Base-by-base conservation (phyloP, 2,797 vertebrate genomes). In the Danio albolineatus region DNA sequence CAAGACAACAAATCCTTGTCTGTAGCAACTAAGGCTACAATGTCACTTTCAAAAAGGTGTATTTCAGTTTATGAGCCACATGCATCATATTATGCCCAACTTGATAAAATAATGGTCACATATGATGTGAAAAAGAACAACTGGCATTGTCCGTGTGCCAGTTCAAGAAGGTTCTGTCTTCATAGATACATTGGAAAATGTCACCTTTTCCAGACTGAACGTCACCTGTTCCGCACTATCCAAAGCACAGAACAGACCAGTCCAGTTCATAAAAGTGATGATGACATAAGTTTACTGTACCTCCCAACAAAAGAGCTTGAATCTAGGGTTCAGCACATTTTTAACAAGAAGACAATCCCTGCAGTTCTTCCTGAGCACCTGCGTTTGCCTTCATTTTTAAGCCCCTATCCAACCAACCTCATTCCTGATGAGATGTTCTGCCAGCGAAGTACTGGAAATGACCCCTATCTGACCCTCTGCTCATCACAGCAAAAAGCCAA, bases 141-240 rank as follows among this genome's bases (percentile, higher is more conserved):
- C n/a, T n/a, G n/a, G n/a, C n/a, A n/a, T n/a, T n/a, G n/a, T n/a
- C n/a, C n/a, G n/a, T n/a, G n/a, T n/a, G n/a, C n/a, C n/a, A n/a
- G n/a, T n/a, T n/a, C n/a, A n/a, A n/a, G n/a, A n/a, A n/a, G n/a
- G n/a, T n/a, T n/a, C n/a, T n/a, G n/a, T n/a, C n/a, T n/a, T n/a
- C n/a, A n/a, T n/a, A n/a, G n/a, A n/a, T n/a, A n/a, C n/a, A n/a
- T n/a, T n/a, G n/a, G n/a, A n/a, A n/a, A n/a, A n/a, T n/a, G n/a
- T n/a, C 71, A 75, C 48, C 43, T 75, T 2, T 72, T 81, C 59
- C 61, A 81, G 64, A 36, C 61, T 71, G 44, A 67, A 4, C 49
- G 7, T 41, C 39, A 73, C 17, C 28, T 73, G 4, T 80, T 73
- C 19, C 2, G 39, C 38, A 43, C 61, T 2, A 38, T 64, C 39